A percentile compares a stretch with the other conserved stretches of the same genome.
Conservation (phyloP, 2,888 invertebrate genomes). For the Prosapia bicincta region DNA sequence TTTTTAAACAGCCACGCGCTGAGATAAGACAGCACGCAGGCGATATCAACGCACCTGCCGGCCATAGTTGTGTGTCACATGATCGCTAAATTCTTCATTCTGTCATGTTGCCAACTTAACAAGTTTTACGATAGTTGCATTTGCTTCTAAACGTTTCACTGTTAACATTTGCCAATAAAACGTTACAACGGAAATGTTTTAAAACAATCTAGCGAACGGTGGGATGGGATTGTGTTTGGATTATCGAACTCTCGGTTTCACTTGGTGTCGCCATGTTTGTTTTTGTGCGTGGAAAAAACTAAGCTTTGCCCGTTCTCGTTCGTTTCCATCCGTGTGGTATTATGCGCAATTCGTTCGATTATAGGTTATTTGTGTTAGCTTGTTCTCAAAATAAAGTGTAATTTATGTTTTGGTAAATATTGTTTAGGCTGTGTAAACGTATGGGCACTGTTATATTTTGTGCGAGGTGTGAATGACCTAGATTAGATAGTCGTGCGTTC, state of each 20-base stretch:
- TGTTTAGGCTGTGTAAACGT: too few relatives aligned
- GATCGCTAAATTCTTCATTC: not conserved
- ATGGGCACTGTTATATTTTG: not conserved
- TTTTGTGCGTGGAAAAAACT: not conserved
- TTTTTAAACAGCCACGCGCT: not conserved
- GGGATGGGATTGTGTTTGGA: not conserved
- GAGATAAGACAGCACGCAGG: not conserved
- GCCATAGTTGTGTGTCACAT: not conserved
- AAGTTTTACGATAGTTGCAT: not conserved
- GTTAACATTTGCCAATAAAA: not conserved
- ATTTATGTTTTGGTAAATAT: too few relatives aligned
- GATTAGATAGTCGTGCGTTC: not conserved
- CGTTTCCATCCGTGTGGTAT: not conserved
- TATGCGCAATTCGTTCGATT: not conserved
- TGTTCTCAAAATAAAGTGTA: too few relatives aligned
- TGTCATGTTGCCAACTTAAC: not conserved
- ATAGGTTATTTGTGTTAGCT: not conserved
- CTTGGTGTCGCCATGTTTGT: not conserved
- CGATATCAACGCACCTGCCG: not conserved
- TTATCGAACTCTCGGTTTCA: not conserved
- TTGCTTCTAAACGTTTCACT: not conserved
- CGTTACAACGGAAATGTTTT: not conserved
- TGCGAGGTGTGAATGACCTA: not conserved
- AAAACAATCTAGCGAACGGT: too few relatives aligned
- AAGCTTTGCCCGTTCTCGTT: not conserved